Base-by-base conservation (phyloP, 1,140 invertebrate species). In the Magallana gigas region DNA sequence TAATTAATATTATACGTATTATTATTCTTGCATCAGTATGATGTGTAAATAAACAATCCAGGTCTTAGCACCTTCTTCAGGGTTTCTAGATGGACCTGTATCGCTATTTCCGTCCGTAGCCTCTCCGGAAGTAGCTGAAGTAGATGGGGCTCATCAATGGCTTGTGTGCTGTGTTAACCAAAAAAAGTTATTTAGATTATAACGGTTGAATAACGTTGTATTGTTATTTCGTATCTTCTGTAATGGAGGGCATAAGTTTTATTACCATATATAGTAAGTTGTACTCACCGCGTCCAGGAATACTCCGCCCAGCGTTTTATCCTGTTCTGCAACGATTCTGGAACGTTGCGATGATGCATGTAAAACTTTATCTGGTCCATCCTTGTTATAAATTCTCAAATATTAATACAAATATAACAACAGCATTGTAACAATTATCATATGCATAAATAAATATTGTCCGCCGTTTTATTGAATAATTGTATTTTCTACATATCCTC, bases 291-390 rank as follows among this genome's bases (percentile, higher is more conserved):
- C 0, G 97, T 98, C 98, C 98, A 99, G 2, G 98, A 98, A 94
- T 99, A 99, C 94, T 99, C 98, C 93, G 99, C 99, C 98, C 98
- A 99, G 36, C 98, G 96, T 16, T 99, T 96, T 7, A 99, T 98
- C 56, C 98, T 95, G 48, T 97, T 96, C 94, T 99, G 99, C 97
- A 99, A 98, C 7, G 97, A 97, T 36, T 97, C 97, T 0, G 98
- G 98, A 11, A 99, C 98, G 95, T 98, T 98, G 94, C 99, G 98
- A 94, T 99, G 98, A 91, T 98, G 96, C 98, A 99, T 82, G 80
- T 82, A 82, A 57, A 82, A 82, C 57, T 57, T 82, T 57, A 85
- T 76, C 36, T 68, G 57, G 14, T 62, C 11, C 23, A 82, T 62
- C 9, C 57, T 57, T 14, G 16, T n/a, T 9, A 59, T 3, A 8